Evolutionary conservation across 2,797 vertebrate genomes (phyloP).

Genomic region (Halcyon badia): DNA sequence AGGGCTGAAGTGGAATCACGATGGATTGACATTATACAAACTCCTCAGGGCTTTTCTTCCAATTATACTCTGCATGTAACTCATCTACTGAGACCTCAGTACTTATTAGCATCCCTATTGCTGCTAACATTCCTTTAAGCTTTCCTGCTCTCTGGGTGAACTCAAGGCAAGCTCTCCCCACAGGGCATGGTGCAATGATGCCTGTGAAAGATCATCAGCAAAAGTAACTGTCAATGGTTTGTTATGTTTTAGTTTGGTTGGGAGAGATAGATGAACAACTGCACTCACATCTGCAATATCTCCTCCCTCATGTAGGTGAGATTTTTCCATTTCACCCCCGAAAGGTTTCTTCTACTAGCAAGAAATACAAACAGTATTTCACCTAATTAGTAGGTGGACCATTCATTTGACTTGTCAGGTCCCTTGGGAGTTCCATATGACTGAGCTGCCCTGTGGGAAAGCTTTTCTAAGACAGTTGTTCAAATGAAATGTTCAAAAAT

Average conservation of each 20-base stretch:
- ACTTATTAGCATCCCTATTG: not conserved
- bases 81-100: not conserved
- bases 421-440: not conserved
- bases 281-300: not conserved
- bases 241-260: not conserved
- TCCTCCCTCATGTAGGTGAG: not conserved
- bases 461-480: not conserved
- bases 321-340: not conserved
- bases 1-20: not conserved
- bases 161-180: not conserved
- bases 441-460: not conserved
- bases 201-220: not conserved
- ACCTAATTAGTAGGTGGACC: constrained; percentile 11
- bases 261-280: not conserved
- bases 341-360: not conserved
- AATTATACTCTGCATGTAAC: not conserved
- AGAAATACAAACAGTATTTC: not conserved
- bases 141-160: not conserved
- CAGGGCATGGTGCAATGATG: not conserved
- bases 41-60: not conserved
- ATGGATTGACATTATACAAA: not conserved
- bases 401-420: constrained; percentile 24
- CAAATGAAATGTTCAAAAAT: not conserved
- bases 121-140: not conserved
- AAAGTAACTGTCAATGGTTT: not conserved